Percentiles rank a stretch among this genome's conserved stretches.
phyloP scores from a whole-genome alignment of 1,140 invertebrate species.

The Nasonia vitripennis region DNA sequence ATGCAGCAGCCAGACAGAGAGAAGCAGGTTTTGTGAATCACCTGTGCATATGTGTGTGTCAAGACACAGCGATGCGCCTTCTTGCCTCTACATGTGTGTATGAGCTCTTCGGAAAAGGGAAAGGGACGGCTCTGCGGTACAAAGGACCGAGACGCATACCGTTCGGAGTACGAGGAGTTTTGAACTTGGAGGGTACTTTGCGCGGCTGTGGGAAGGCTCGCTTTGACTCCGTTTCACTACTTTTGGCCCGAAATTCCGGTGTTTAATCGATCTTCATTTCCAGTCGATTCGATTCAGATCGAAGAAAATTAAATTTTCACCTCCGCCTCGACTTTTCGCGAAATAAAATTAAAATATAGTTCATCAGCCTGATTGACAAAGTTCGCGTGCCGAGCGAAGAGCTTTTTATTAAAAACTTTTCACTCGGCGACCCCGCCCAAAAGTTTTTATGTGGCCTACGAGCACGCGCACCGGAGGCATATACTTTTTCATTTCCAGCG shows the following conservation, averaged over 20 bases:
- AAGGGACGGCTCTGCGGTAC: too few relatives aligned
- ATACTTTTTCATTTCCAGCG: neutral
- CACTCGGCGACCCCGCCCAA: neutral
- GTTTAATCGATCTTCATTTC: neutral
- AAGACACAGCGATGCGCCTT: neutral
- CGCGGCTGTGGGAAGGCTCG: too few relatives aligned
- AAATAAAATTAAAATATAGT: neutral
- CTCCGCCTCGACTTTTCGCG: neutral
- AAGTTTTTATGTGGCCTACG: neutral
- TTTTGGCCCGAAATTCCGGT: too few relatives aligned
- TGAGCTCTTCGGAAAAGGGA: too few relatives aligned
- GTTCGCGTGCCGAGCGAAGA: neutral
- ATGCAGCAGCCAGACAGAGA: neutral
- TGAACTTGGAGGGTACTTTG: too few relatives aligned
- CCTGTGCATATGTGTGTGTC: neutral
- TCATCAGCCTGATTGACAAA: neutral
- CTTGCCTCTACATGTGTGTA: neutral
- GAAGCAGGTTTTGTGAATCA: constrained; percentile 39
- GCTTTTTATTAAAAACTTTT: constrained; percentile 2
- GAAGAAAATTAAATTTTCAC: too few relatives aligned
- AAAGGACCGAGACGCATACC: neutral
- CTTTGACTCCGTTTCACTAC: too few relatives aligned
- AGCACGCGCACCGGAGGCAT: neutral
- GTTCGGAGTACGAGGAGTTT: too few relatives aligned
- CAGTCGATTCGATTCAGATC: too few relatives aligned